phyloP scores from a whole-genome alignment of 2,113 vertebrate species.

The Paradisaea rubra region DNA sequence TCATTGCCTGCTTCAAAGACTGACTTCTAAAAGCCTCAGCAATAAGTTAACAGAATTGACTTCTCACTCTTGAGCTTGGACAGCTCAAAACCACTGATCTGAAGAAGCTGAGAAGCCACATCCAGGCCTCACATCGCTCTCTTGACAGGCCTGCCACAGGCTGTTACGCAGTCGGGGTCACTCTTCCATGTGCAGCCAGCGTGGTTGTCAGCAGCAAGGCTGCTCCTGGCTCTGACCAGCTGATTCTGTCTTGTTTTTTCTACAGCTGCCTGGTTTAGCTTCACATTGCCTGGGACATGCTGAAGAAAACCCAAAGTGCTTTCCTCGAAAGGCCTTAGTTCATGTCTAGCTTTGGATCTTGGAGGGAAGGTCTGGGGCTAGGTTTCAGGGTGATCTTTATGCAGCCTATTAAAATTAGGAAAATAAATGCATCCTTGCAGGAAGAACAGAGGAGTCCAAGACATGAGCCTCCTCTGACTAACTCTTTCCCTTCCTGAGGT shows the following conservation, averaged over 20 bases:
- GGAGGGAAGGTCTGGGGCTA: neutral
- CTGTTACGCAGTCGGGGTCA: fast-evolving
- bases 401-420: neutral
- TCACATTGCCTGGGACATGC: neutral
- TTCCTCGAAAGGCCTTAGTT: neutral
- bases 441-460: neutral
- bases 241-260: neutral
- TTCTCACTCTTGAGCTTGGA: neutral
- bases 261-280: neutral
- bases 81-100: neutral
- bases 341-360: neutral
- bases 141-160: fast-evolving
- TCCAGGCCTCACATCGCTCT: fast-evolving
- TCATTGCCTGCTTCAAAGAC: neutral
- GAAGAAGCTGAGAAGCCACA: neutral
- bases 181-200: neutral
- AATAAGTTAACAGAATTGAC: neutral
- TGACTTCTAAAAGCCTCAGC: neutral
- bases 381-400: neutral
- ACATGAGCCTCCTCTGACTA: neutral
- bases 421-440: neutral
- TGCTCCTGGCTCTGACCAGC: neutral
- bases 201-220: neutral
- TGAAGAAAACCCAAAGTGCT: neutral
- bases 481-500: neutral